Percentiles rank a stretch among this genome's conserved stretches.
Conservation (phyloP, 2,797 vertebrate genomes). For the Pseudomugil gertrudae region DNA sequence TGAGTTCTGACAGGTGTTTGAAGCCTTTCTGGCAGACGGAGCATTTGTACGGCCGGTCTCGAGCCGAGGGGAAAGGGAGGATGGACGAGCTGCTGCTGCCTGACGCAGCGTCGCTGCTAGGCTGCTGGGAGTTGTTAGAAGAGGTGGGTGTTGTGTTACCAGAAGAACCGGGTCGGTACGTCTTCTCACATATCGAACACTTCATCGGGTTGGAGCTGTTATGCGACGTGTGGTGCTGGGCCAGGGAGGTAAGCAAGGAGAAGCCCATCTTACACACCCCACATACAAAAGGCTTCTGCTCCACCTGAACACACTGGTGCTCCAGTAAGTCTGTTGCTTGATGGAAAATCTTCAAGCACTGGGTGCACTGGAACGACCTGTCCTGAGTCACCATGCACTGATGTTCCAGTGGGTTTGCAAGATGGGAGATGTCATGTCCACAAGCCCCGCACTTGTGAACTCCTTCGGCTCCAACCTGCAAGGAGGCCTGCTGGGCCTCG, state of each 20-base stretch:
- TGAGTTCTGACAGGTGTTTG: slow-evolving; percentile 95
- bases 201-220: slow-evolving; percentile 91
- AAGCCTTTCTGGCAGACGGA: slow-evolving; percentile 97
- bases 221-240: slow-evolving; percentile 94
- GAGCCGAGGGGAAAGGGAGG: slow-evolving; percentile 78
- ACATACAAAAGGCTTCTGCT: slow-evolving; percentile 98
- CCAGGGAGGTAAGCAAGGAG: slow-evolving; percentile 94
- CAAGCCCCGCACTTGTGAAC: slow-evolving; percentile 93
- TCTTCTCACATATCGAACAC: slow-evolving; percentile 98
- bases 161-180: slow-evolving; percentile 88
- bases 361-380: slow-evolving; percentile 97
- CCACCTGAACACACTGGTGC: slow-evolving; percentile 97
- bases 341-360: slow-evolving; percentile 98
- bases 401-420: slow-evolving; percentile 94
- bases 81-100: slow-evolving; percentile 79
- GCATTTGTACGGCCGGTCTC: slow-evolving; percentile 94
- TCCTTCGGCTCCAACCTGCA: slow-evolving; percentile 83
- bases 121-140: slow-evolving; percentile 73
- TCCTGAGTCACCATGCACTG: slow-evolving; percentile 95
- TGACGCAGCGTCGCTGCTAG: slow-evolving; percentile 68
- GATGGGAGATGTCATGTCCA: slow-evolving; percentile 92
- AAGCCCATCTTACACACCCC: slow-evolving; percentile 99
- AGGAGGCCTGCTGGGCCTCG: slow-evolving; percentile 78
- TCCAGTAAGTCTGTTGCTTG: slow-evolving; percentile 96
- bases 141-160: slow-evolving; percentile 78